Conservation (phyloP, 2,888 invertebrate species). For the Hydrotaea cyrtoneurina region DNA sequence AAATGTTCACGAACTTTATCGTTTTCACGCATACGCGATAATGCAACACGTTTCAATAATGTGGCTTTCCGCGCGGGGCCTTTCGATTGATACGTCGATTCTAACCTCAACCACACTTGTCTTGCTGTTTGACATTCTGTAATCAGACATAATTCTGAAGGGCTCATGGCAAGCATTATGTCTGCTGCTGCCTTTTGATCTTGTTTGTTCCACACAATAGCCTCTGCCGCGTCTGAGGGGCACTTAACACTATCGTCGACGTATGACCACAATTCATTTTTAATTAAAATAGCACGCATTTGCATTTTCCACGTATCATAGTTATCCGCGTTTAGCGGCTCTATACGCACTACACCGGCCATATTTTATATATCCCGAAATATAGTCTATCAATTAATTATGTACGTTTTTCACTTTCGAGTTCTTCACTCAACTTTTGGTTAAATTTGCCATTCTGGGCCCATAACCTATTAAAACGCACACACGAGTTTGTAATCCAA, state of each 20-base stretch:
- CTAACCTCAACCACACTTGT: too few species aligned
- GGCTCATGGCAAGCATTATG: slow-evolving; percentile 66
- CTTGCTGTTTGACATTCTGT: slow-evolving; percentile 71
- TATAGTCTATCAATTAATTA: neutral
- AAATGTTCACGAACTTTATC: slow-evolving; percentile 75
- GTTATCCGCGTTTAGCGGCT: slow-evolving; percentile 64
- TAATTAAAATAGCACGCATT: slow-evolving; percentile 66
- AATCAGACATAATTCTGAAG: slow-evolving; percentile 74
- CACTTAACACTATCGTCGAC: slow-evolving; percentile 35
- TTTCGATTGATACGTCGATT: slow-evolving; percentile 77
- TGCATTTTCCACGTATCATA: slow-evolving; percentile 67
- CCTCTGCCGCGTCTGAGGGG: slow-evolving; percentile 16
- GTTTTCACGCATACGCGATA: slow-evolving; percentile 74
- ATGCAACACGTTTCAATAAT: slow-evolving; percentile 75
- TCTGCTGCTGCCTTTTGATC: slow-evolving; percentile 68
- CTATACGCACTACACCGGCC: slow-evolving; percentile 55
- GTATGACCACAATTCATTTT: too few species aligned
- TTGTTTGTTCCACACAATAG: too few species aligned
- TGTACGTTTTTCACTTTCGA: neutral
- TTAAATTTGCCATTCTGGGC: slow-evolving; percentile 37
- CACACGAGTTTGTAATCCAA: too few species aligned
- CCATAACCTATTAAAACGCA: slow-evolving; percentile 51
- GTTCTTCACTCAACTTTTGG: slow-evolving; percentile 29
- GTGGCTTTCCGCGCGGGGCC: slow-evolving; percentile 79
- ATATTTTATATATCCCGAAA: neutral